Conservation (phyloP, 2,888 invertebrate genomes). For the Drosophila colorata region DNA sequence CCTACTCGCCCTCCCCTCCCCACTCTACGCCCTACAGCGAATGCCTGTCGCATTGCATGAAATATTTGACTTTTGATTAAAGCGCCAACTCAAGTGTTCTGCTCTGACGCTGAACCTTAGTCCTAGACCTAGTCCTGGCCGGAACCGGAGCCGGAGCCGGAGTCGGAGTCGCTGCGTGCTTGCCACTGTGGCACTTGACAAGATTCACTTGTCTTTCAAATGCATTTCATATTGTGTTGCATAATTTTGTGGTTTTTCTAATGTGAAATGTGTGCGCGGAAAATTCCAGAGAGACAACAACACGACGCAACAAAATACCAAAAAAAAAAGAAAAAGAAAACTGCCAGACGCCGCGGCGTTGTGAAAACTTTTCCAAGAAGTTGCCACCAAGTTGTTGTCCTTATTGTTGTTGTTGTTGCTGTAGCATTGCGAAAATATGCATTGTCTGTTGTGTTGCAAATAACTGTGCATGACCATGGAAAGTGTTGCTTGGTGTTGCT, state of each 20-base stretch:
- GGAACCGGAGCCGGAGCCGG: constrained; percentile 6
- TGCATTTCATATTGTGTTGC: constrained; percentile 81
- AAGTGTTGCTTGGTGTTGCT: constrained; percentile 52
- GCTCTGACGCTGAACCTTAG: constrained; percentile 42
- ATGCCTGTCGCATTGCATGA: constrained; percentile 71
- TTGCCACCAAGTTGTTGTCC: constrained; percentile 39
- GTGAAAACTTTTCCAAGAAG: constrained; percentile 66
- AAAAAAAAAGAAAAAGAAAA: constrained; percentile 6
- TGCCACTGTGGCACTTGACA: constrained; percentile 74
- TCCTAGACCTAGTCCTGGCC: constrained; percentile 3
- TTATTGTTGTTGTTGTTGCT: constrained; percentile 31
- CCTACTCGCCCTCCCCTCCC: neutral
- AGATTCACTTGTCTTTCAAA: constrained; percentile 80
- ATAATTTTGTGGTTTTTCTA: constrained; percentile 78
- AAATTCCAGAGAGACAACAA: constrained; percentile 25
- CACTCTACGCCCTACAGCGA: neutral
- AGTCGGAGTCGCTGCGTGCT: constrained; percentile 26
- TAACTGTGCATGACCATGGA: constrained; percentile 55
- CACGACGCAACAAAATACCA: constrained; percentile 1
- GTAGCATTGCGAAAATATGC: constrained; percentile 48
- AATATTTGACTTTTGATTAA: constrained; percentile 81
- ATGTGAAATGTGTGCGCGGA: constrained; percentile 66
- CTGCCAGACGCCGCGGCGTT: constrained; percentile 36
- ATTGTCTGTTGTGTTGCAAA: constrained; percentile 63
- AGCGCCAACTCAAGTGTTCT: constrained; percentile 80